phyloP scores from a whole-genome alignment of 2,113 vertebrate species.

The Suncus etruscus region DNA sequence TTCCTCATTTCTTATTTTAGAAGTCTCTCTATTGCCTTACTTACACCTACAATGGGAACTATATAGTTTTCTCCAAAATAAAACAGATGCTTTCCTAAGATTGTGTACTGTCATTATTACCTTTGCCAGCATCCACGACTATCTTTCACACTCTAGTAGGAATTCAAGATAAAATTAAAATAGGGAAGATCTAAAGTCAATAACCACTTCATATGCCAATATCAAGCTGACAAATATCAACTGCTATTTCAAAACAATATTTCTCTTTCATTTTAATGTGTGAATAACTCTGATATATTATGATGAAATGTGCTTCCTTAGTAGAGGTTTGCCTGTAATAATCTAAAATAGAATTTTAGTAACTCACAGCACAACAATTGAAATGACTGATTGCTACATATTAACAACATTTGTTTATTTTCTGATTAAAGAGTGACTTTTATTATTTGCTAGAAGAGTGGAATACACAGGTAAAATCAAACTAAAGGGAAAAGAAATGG shows the following conservation, averaged over 20 bases:
- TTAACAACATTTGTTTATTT: neutral
- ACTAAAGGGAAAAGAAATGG: neutral
- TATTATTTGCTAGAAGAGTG: neutral
- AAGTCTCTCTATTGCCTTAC: neutral
- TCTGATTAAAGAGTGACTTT: neutral
- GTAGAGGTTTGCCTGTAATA: neutral
- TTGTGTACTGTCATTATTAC: slow-evolving; percentile 4
- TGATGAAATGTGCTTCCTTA: neutral
- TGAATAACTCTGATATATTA: neutral
- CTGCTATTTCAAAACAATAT: neutral
- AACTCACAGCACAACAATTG: neutral
- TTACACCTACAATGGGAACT: neutral
- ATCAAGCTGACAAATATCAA: neutral
- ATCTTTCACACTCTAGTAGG: neutral
- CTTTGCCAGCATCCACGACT: neutral
- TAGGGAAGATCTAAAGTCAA: neutral
- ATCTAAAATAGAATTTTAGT: slow-evolving; percentile 27
- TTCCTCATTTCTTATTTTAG: neutral
- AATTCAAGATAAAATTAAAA: slow-evolving; percentile 15
- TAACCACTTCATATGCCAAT: neutral
- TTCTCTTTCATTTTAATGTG: neutral
- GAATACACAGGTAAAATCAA: neutral
- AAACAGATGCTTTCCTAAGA: slow-evolving; percentile 15
- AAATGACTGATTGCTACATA: neutral
- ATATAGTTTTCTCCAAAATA: slow-evolving; percentile 5